phyloP scores from a whole-genome alignment of 1,140 invertebrate genomes.

The Micrasema longulum region DNA sequence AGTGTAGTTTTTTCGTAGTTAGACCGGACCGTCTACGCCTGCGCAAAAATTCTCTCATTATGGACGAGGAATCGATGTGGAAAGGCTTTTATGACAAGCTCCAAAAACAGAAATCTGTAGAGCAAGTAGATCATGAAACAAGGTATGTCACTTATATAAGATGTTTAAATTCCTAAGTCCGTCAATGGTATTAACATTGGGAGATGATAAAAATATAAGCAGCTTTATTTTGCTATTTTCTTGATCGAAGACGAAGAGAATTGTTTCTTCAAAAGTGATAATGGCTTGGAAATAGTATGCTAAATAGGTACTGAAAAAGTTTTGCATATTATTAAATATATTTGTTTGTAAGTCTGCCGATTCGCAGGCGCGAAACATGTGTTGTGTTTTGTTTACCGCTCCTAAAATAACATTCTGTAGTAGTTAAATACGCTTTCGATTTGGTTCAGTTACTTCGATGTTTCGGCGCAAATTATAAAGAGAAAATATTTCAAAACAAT shows the following conservation, averaged over 20 bases:
- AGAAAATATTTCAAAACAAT: no score
- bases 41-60: slow-evolving; percentile 52
- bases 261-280: no score
- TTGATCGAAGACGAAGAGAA: no score
- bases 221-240: no score
- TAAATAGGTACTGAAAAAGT: no score
- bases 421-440: background rate
- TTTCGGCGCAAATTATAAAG: background rate
- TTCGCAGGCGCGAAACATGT: background rate
- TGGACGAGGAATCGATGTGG: slow-evolving; percentile 80
- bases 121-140: slow-evolving; percentile 71
- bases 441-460: background rate
- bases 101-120: slow-evolving; percentile 69
- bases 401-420: slow-evolving; percentile 15
- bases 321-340: no score
- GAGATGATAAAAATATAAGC: no score
- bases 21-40: slow-evolving; percentile 19
- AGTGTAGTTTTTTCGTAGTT: background rate
- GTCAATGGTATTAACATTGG: no score
- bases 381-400: slow-evolving; percentile 23
- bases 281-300: no score
- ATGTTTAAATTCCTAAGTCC: no score
- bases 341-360: background rate
- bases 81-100: slow-evolving; percentile 74
- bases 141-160: slow-evolving; percentile 64